Evolutionary conservation across 64 coral and sea anemone species (phyloP), one percentile per base, ranked within the genome.

Genomic region (Stylophora pistillata): DNA sequence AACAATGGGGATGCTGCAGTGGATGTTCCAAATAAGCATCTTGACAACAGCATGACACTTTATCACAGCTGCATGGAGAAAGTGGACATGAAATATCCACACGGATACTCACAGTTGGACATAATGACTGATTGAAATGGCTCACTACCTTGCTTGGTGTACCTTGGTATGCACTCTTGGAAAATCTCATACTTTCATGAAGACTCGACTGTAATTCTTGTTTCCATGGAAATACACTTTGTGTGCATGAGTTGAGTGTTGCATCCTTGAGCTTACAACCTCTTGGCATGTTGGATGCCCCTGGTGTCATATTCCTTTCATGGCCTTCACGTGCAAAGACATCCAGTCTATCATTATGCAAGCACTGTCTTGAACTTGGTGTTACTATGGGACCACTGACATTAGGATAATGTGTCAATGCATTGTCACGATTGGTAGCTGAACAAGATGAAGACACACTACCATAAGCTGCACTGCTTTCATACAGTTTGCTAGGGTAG

Each of bases 11-110:
- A 47, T 47, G 3, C 52, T 17, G 33, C 23, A 53, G 1, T 7
- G 62, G 32, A 63, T 60, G 53, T 37, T 15, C 25, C 13, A 17
- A 15, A n/a, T 41, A 15, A 84, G 32, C 23, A 84, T 33, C 58
- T 66, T 21, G 15, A 21, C 59, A 63, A 68, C 58, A 82, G 13
- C 59, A 63, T 12, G 60, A 82, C 58, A 82, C 65, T 16, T 66
- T 47, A 13, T 70, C 69, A 62, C 30, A 34, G 9, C 58, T 37
- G 11, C 80, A 84, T 15, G 80, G 34, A 41, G 59, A 69, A 32
- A 69, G 32, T 69, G 80, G 80, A 23, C 80, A 84, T 54, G 80
- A 84, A 53, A 84, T 84, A 28, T 84, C 80, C 10, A 84, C 80
- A 23, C 80, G 80, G 62, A 84, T 84, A 23, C 80, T 84, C 10